Evolutionary conservation across 2,888 invertebrate genomes (phyloP), one percentile per base, ranked within the genome.

Genomic region (Tachina fera): DNA sequence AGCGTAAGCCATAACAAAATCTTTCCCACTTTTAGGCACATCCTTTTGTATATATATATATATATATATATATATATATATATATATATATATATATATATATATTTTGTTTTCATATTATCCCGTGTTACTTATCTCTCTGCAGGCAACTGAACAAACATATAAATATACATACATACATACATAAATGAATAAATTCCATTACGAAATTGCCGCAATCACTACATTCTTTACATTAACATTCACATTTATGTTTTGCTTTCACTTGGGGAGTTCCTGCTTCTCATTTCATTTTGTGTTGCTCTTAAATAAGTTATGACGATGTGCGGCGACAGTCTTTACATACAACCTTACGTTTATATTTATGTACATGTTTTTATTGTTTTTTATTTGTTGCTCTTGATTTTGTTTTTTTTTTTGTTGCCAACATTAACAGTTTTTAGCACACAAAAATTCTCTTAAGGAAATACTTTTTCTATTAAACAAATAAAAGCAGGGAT

Each of bases 131-230:
- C 9, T 61, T 61, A 43, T 43, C 61, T 60, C 61, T 60, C 51
- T 14, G 70, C 39, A 67, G 56, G 39, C 47, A 76, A 76, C 31
- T 70, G 16, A 41, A 58, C 43, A 75, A 75, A 70, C 31, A 81
- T 60, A 67, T 43, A 80, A 76, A 53, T 51, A 45, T 53, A 31
- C 6, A 31, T 31, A 31, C 31, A 31, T 31, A 31, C 31, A 31
- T 6, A 31, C 31, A 31, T 31, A 81, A 81, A 72, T 77, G 31
- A 81, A 85, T 81, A 81, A 84, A 81, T 68, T 80, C 68, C 65
- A 72, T 84, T 77, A 77, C 51, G 68, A 81, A 81, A 81, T 81
- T 81, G 77, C 81, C 84, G 68, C 81, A 81, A 72, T 85, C 76
- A 81, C 84, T 63, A 81, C n/a, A 61, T 45, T 72, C 56, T 77